Evolutionary conservation across 2,797 vertebrate species (phyloP).

Genomic region (Xenopus petersii): DNA sequence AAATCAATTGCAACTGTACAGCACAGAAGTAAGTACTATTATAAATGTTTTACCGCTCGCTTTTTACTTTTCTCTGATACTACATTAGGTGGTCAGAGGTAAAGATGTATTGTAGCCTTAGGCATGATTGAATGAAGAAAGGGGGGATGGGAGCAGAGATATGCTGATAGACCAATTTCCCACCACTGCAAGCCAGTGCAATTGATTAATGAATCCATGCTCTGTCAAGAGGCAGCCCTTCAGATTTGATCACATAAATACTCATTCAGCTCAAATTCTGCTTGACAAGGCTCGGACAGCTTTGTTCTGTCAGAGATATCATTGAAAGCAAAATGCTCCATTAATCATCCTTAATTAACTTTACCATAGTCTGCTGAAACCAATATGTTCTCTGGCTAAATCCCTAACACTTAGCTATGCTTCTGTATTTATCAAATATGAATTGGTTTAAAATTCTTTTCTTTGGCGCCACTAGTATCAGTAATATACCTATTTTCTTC

Average conservation of each 20-base stretch:
- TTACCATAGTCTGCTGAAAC: constrained; percentile 86
- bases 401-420: constrained; percentile 78
- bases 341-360: constrained; percentile 99
- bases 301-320: constrained; percentile 99
- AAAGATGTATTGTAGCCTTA: constrained; percentile 95
- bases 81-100: constrained; percentile 90
- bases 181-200: constrained; percentile 85
- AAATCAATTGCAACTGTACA: constrained; percentile 88
- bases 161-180: constrained; percentile 97
- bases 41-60: constrained; percentile 88
- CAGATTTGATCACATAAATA: constrained; percentile 99
- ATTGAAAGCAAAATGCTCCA: constrained; percentile 94
- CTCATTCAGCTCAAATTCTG: constrained; percentile 99
- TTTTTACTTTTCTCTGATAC: constrained; percentile 82
- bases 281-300: constrained; percentile 97
- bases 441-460: constrained; percentile 69
- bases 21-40: constrained; percentile 88
- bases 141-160: constrained; percentile 73
- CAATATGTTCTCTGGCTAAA: constrained; percentile 80
- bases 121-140: constrained; percentile 96
- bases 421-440: constrained; percentile 79
- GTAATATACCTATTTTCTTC: background rate
- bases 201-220: constrained; percentile 97
- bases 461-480: constrained; percentile 64
- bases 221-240: constrained; percentile 98